Evolutionary conservation across 2,113 vertebrate genomes (phyloP).

Genomic region (Dissostichus mawsoni): DNA sequence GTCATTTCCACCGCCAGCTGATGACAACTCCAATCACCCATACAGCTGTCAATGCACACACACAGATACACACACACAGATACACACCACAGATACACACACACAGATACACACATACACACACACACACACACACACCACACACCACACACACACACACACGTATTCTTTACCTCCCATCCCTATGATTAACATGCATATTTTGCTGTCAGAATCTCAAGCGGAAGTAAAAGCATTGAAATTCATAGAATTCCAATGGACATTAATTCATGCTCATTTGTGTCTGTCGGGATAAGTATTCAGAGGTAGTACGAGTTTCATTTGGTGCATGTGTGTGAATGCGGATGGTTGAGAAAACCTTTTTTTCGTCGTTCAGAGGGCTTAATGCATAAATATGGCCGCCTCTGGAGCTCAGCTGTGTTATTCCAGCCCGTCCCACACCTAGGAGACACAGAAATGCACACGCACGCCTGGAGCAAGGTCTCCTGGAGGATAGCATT

Average conservation of each 20-base stretch:
- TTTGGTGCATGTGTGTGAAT: conserved; percentile 19
- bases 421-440: conserved; percentile 74
- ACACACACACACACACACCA: background rate
- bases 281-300: conserved; percentile 49
- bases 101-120: conserved; percentile 15
- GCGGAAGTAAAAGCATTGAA: conserved; percentile 69
- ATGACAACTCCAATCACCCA: conserved; percentile 79
- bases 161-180: conserved; percentile 39
- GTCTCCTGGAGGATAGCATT: conserved; percentile 75
- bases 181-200: conserved; percentile 73
- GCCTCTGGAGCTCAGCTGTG: conserved; percentile 76
- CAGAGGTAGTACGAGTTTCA: conserved; percentile 1
- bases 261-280: conserved; percentile 65
- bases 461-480: conserved; percentile 69
- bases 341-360: conserved; percentile 41
- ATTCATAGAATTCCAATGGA: conserved; percentile 72
- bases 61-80: conserved; percentile 9
- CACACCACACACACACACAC: conserved; percentile 1
- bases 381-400: conserved; percentile 68
- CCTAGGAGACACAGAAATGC: conserved; percentile 50
- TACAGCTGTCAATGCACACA: conserved; percentile 46
- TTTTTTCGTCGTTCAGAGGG: conserved; percentile 56
- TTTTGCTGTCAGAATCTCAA: conserved; percentile 70
- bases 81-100: conserved; percentile 1
- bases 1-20: conserved; percentile 77